These are phyloP conservation scores for Gymnocheta viridis DNA, from an alignment of 2,888 invertebrate genomes.

Conservation along the genomic window DNA sequence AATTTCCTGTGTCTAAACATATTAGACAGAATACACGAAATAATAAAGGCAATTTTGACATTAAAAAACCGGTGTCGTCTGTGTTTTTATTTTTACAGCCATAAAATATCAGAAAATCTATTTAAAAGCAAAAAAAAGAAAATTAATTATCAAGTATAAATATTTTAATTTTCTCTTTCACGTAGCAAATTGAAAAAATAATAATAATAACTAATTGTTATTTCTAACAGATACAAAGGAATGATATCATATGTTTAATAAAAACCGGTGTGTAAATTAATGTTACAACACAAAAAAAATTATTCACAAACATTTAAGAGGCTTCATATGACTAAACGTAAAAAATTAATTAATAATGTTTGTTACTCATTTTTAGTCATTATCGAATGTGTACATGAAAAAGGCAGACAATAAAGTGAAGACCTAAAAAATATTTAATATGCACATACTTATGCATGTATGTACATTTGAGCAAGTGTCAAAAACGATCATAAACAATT, in stretches of 20 bases:
- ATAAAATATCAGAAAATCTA: slow-evolving; percentile 36
- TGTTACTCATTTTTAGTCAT: slow-evolving; percentile 54
- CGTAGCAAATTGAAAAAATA: slow-evolving; percentile 15
- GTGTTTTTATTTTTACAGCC: slow-evolving; percentile 53
- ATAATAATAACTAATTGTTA: slow-evolving; percentile 4
- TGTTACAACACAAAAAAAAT: slow-evolving; percentile 9
- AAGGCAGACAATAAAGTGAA: slow-evolving; percentile 4
- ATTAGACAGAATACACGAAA: background rate
- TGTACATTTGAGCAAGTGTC: slow-evolving; percentile 6
- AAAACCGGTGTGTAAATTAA: slow-evolving; percentile 41
- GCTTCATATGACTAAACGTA: slow-evolving; percentile 60
- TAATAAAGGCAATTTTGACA: slow-evolving; percentile 45
- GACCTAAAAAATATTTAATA: background rate
- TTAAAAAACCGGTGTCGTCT: slow-evolving; percentile 49
- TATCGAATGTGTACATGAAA: background rate
- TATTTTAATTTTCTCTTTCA: background rate
- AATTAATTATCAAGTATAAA: slow-evolving; percentile 30
- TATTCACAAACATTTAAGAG: slow-evolving; percentile 42
- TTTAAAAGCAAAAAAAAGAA: slow-evolving; percentile 43
- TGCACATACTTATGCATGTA: background rate
- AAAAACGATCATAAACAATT: slow-evolving; percentile 20
- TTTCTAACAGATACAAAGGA: slow-evolving; percentile 19
- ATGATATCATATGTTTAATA: slow-evolving; percentile 52
- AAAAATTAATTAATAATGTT: slow-evolving; percentile 53
- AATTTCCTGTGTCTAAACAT: slow-evolving; percentile 54